These are phyloP conservation scores for Tetragonula clypearis DNA, from an alignment of 1,140 invertebrate species.

Conservation along the genomic window DNA sequence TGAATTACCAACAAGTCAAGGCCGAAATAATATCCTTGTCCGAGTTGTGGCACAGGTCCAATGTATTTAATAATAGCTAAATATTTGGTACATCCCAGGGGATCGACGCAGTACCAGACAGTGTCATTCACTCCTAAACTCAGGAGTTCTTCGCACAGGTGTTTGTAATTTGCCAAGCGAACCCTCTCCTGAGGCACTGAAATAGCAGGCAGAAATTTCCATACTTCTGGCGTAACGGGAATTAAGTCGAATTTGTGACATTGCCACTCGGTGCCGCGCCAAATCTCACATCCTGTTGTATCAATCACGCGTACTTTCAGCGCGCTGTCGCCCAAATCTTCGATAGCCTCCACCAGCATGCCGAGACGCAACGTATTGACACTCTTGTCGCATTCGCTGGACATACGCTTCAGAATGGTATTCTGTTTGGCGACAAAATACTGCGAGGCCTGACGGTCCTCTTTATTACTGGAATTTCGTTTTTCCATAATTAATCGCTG, in stretches of 20 bases:
- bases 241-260: conserved; percentile 72
- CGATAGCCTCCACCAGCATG: conserved; percentile 71
- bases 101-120: conserved; percentile 66
- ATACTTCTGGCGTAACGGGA: conserved; percentile 76
- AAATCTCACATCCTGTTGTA: conserved; percentile 59
- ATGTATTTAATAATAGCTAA: conserved; percentile 81
- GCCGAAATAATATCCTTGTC: conserved; percentile 82
- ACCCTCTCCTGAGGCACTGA: conserved; percentile 80
- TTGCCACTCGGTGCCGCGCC: conserved; percentile 75
- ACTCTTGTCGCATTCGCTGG: conserved; percentile 68
- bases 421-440: conserved; percentile 70
- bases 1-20: conserved; percentile 83
- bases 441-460: conserved; percentile 46
- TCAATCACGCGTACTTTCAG: conserved; percentile 66
- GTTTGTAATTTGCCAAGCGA: conserved; percentile 78
- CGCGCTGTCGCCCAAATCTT: conserved; percentile 56
- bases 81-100: conserved; percentile 55
- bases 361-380: conserved; percentile 65
- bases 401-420: conserved; percentile 66
- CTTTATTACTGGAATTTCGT: conserved; percentile 29
- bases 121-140: conserved; percentile 72
- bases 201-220: conserved; percentile 81
- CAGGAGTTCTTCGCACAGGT: conserved; percentile 78
- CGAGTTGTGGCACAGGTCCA: conserved; percentile 81
- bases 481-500: conserved; percentile 54